Conservation (phyloP, 1,140 invertebrate species). For the Aplysia californica region DNA sequence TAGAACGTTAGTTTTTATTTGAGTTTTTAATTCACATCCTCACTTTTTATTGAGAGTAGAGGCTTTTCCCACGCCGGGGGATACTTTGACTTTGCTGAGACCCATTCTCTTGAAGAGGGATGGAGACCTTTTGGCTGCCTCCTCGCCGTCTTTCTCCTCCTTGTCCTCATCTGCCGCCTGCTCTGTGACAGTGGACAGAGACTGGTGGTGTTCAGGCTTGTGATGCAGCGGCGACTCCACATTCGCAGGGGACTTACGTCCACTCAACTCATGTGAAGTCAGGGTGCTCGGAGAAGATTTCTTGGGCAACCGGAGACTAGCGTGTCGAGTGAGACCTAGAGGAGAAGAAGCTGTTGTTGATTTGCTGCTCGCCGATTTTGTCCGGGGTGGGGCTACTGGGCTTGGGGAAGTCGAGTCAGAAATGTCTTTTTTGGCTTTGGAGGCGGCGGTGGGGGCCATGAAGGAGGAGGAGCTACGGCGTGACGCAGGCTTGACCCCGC, state of each 20-base stretch:
- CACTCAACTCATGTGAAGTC: not conserved
- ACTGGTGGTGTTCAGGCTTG: slow-evolving; percentile 14
- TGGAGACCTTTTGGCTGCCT: slow-evolving; percentile 2
- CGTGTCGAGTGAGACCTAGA: slow-evolving; percentile 12
- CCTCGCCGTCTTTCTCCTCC: not conserved
- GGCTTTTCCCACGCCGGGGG: not conserved
- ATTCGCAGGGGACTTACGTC: slow-evolving; percentile 5
- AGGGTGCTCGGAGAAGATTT: not conserved
- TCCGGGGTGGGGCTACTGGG: slow-evolving; percentile 24
- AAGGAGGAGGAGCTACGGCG: slow-evolving; percentile 38
- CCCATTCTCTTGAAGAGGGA: slow-evolving; percentile 22
- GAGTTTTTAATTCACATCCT: too few species aligned
- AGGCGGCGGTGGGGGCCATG: slow-evolving; percentile 56
- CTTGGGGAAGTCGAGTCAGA: too few species aligned
- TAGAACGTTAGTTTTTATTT: too few species aligned
- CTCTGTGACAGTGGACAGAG: slow-evolving; percentile 31
- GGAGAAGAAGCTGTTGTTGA: slow-evolving; percentile 1
- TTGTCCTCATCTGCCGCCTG: slow-evolving; percentile 16
- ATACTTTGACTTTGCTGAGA: slow-evolving; percentile 23
- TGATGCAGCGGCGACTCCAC: not conserved
- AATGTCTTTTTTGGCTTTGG: slow-evolving; percentile 38
- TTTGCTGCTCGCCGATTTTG: slow-evolving; percentile 23
- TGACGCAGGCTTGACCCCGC: not conserved
- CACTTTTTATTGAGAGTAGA: too few species aligned
- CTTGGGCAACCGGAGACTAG: slow-evolving; percentile 8